Evolutionary conservation across 2,888 invertebrate species (phyloP).

Genomic region (Andrena hattorfiana): DNA sequence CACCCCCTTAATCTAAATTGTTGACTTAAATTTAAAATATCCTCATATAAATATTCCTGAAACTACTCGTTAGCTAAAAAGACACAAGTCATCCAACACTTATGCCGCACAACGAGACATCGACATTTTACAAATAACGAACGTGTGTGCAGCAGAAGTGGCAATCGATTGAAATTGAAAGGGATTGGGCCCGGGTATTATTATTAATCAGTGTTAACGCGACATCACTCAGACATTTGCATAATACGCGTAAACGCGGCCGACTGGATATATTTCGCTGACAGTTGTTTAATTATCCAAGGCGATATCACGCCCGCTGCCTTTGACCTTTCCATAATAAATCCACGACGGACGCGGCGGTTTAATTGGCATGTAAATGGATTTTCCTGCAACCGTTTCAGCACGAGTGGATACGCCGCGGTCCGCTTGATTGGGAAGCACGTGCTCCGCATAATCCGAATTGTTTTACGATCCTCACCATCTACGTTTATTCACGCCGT

Average conservation of each 20-base stretch:
- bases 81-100: too few relatives aligned
- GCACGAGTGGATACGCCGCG: slow-evolving; percentile 48
- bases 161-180: too few relatives aligned
- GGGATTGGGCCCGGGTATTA: neutral
- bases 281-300: slow-evolving; percentile 59
- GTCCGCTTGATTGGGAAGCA: slow-evolving; percentile 58
- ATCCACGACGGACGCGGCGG: slow-evolving; percentile 46
- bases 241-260: slow-evolving; percentile 37
- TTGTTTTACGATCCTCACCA: slow-evolving; percentile 43
- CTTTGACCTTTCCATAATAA: slow-evolving; percentile 67
- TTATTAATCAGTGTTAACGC: slow-evolving; percentile 15
- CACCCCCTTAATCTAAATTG: too few relatives aligned
- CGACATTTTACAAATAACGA: too few relatives aligned
- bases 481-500: slow-evolving; percentile 43
- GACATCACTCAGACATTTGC: slow-evolving; percentile 13
- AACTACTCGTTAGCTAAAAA: too few relatives aligned
- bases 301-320: slow-evolving; percentile 33
- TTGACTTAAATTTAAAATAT: too few relatives aligned
- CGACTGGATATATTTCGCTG: slow-evolving; percentile 16
- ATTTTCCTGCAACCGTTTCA: slow-evolving; percentile 62
- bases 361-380: slow-evolving; percentile 70
- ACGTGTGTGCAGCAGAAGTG: too few relatives aligned
- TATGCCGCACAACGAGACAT: too few relatives aligned
- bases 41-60: too few relatives aligned
- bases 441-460: slow-evolving; percentile 66